These are phyloP conservation scores for Poeciliopsis gracilis DNA, from an alignment of 2,797 vertebrate species.

Conservation along the genomic window DNA sequence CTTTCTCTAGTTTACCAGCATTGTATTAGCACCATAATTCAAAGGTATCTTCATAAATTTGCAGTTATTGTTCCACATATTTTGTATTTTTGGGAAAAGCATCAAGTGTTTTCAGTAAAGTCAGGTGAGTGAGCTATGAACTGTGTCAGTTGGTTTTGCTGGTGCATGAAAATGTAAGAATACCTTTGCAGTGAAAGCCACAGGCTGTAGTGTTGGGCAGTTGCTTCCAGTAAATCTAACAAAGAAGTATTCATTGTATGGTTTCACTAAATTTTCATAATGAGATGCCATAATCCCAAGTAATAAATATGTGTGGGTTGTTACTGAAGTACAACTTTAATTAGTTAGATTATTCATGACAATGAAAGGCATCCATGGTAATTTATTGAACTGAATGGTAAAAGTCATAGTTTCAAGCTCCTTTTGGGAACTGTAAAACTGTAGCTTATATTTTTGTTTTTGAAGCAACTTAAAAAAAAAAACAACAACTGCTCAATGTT, in stretches of 20 bases:
- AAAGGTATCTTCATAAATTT: neutral
- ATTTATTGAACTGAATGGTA: neutral
- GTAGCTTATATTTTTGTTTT: neutral
- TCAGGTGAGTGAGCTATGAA: neutral
- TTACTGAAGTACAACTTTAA: neutral
- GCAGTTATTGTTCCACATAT: neutral
- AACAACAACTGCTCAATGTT: neutral
- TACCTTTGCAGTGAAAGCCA: neutral
- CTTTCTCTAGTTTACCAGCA: neutral
- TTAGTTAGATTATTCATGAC: neutral
- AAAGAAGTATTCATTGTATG: neutral
- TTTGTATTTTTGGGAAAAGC: neutral
- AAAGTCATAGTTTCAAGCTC: neutral
- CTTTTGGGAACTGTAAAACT: neutral
- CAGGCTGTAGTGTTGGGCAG: neutral
- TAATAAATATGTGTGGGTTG: neutral
- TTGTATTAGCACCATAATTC: neutral
- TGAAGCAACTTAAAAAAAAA: neutral
- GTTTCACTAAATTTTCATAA: neutral
- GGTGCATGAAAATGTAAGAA: neutral
- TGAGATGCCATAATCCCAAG: neutral
- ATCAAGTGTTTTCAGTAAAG: neutral
- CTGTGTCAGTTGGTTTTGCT: neutral
- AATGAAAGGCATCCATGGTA: neutral
- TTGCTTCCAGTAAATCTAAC: neutral